Base-by-base conservation (phyloP, 2,113 vertebrate genomes). In the Arvicanthis niloticus region DNA sequence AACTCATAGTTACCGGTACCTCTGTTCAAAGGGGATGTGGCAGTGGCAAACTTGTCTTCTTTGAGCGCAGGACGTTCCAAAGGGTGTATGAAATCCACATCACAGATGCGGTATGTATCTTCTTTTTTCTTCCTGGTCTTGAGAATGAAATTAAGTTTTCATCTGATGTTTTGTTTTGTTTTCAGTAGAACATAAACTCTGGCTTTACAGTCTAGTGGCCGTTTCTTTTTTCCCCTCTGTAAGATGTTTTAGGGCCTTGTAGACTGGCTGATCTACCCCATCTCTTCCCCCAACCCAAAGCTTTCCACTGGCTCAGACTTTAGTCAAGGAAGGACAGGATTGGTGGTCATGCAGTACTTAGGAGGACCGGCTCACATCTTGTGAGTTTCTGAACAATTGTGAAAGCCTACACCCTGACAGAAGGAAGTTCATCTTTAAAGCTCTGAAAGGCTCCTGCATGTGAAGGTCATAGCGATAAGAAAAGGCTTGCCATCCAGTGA, bases 41-140 rank as follows among this genome's bases (percentile, higher is more conserved):
- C 82, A 99, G 98, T 5, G 99, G 99, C 85, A 99, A 99, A 95
- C 98, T 99, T 87, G 98, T 99, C 88, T 99, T 99, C 99, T 99
- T 99, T 77, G 98, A 99, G 95, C 98, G 99, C 37, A 97, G 97
- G 22, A 99, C 99, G 6, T 99, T 99, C 96, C 98, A 99, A 97
- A 99, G 98, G 89, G 98, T 99, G 9, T 99, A 99, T 56, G 99
- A 99, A 97, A 99, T 99, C 51, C 99, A 99, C 70, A 99, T 99
- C 97, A 99, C 99, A 56, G 99, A 99, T 73, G 99, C 99, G 26
- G 99, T 99, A 98, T 97, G 99, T 99, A 84, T 90, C 17, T 60
- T 94, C 96, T 95, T 72, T 82, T 75, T 88, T 58, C 70, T 91
- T 37, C 58, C 45, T 58, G 53, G 21, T 78, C n/a, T 72, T 88